Conservation (phyloP, 2,797 vertebrate genomes). For the Oceanodroma leucorhoa region DNA sequence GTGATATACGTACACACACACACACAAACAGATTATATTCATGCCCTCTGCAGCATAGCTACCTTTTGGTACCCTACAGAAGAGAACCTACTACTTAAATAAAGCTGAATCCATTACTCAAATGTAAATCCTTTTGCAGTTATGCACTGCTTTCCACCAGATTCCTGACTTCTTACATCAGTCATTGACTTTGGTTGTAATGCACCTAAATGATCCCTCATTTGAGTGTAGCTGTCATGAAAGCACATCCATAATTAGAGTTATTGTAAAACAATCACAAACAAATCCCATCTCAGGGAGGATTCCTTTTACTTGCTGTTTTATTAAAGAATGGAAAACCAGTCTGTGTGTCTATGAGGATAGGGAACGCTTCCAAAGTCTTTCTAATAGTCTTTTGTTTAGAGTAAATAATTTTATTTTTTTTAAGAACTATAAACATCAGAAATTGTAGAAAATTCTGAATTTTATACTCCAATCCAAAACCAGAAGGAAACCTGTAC, state of each 20-base stretch:
- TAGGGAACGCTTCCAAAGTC: neutral
- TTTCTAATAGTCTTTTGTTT: neutral
- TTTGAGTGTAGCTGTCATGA: neutral
- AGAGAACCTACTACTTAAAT: neutral
- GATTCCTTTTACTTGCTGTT: neutral
- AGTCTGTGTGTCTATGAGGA: neutral
- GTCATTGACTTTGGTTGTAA: neutral
- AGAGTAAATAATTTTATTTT: neutral
- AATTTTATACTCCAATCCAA: rapidly evolving
- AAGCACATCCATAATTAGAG: neutral
- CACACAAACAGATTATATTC: rapidly evolving
- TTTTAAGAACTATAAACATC: neutral
- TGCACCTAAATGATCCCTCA: neutral
- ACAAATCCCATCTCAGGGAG: neutral
- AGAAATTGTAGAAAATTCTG: neutral
- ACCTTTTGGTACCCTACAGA: neutral
- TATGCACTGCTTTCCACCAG: rapidly evolving
- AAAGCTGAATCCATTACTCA: neutral
- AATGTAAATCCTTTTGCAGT: neutral
- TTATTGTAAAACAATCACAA: neutral
- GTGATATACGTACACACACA: neutral
- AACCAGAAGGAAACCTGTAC: rapidly evolving
- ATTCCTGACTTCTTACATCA: neutral
- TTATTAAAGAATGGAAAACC: neutral
- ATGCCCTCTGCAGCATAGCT: neutral